Conservation (phyloP, 2,113 vertebrate species). For the Corythornis madagascariensis region DNA sequence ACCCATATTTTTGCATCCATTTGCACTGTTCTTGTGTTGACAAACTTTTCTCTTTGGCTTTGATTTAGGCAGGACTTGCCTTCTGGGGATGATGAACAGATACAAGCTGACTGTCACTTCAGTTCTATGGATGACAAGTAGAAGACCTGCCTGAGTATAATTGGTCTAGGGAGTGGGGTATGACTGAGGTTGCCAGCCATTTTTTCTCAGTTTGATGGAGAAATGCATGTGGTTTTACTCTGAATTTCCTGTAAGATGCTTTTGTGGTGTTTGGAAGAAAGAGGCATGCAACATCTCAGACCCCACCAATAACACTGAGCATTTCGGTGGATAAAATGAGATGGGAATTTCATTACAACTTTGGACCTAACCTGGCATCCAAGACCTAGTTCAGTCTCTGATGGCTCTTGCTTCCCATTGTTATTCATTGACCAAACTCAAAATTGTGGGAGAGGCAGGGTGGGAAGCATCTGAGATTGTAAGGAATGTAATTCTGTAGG, state of each 20-base stretch:
- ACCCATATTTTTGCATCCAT: not conserved
- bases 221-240: not conserved
- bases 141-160: not conserved
- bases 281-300: not conserved
- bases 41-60: conserved; percentile 7
- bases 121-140: not conserved
- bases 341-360: not conserved
- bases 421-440: not conserved
- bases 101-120: not conserved
- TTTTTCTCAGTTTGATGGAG: not conserved
- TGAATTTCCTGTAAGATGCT: not conserved
- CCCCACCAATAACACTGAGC: rapidly evolving
- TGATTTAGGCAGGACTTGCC: not conserved
- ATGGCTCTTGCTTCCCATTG: not conserved
- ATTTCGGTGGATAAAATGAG: not conserved
- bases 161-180: not conserved
- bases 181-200: not conserved
- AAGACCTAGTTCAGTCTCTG: not conserved
- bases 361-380: not conserved
- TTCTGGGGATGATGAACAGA: not conserved
- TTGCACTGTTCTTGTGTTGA: not conserved
- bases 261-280: not conserved
- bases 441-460: too few species aligned
- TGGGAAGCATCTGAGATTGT: not conserved
- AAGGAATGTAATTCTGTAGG: not conserved